Evolutionary conservation across 2,888 invertebrate species (phyloP).

Genomic region (Volucella bombylans): DNA sequence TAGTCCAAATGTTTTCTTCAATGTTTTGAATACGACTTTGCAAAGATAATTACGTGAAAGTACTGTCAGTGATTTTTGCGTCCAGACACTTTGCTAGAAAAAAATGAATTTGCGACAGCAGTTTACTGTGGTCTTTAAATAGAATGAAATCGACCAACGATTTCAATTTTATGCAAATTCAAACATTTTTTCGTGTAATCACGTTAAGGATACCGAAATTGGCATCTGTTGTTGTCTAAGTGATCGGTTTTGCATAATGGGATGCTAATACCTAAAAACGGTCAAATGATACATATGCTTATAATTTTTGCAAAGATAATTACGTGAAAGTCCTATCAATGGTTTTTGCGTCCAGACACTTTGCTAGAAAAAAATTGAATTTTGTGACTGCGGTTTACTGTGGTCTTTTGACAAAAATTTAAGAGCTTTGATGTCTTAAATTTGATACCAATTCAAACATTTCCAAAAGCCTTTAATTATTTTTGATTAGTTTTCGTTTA

Average conservation of each 20-base stretch:
- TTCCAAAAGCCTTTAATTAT: neutral
- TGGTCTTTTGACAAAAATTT: slow-evolving; percentile 13
- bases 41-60: slow-evolving; percentile 81
- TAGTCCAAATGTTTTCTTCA: no score
- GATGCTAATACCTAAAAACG: neutral
- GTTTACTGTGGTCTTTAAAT: slow-evolving; percentile 22
- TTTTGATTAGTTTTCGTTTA: neutral
- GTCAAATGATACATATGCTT: neutral
- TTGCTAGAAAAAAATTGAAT: slow-evolving; percentile 79
- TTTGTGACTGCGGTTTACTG: slow-evolving; percentile 24
- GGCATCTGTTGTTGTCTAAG: no score
- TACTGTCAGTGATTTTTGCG: slow-evolving; percentile 77
- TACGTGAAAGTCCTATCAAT: slow-evolving; percentile 78
- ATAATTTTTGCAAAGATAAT: slow-evolving; percentile 80
- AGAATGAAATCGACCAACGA: neutral
- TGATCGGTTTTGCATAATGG: no score
- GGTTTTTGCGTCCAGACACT: slow-evolving; percentile 82
- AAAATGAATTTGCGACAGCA: slow-evolving; percentile 67
- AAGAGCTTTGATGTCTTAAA: neutral
- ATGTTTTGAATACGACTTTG: slow-evolving; percentile 50
- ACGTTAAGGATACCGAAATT: no score
- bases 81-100: slow-evolving; percentile 83
- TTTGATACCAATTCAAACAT: slow-evolving; percentile 36
- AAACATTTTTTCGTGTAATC: slow-evolving; percentile 23
- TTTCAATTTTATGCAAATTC: slow-evolving; percentile 20